Evolutionary conservation across 2,113 vertebrate genomes (phyloP).

Genomic region (Mesocricetus auratus): DNA sequence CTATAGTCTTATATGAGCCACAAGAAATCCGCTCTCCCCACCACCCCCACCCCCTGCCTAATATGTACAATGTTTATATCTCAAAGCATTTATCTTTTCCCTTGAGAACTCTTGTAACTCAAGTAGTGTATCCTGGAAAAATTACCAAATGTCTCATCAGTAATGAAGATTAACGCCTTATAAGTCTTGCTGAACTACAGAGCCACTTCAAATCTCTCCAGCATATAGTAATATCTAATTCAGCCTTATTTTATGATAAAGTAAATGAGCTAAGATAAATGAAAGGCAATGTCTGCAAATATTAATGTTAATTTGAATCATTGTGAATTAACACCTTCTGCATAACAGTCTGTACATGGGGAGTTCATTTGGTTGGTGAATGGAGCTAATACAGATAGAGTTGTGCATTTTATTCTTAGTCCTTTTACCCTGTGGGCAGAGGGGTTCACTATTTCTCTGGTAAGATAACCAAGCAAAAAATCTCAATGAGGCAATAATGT

Average conservation of each 20-base stretch:
- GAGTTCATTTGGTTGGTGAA: conserved; percentile 73
- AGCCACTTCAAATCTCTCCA: conserved; percentile 79
- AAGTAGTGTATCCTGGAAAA: conserved; percentile 71
- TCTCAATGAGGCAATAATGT: not conserved
- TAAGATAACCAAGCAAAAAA: conserved; percentile 17
- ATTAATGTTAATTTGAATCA: conserved; percentile 85
- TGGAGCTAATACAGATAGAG: conserved; percentile 64
- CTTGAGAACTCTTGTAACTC: conserved; percentile 64
- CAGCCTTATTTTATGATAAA: conserved; percentile 88
- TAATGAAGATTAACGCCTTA: conserved; percentile 85
- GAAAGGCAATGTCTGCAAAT: conserved; percentile 82
- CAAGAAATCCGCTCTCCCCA: not conserved
- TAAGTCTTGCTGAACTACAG: conserved; percentile 75
- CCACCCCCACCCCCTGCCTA: not conserved
- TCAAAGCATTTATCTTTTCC: conserved; percentile 78
- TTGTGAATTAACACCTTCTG: conserved; percentile 84
- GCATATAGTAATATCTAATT: conserved; percentile 84
- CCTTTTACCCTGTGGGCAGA: not conserved
- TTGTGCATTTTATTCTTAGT: not conserved
- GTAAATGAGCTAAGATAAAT: conserved; percentile 87
- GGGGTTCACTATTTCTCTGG: not conserved
- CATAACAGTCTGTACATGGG: conserved; percentile 72
- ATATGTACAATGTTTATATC: conserved; percentile 11
- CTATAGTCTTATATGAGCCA: not conserved
- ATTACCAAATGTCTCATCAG: conserved; percentile 83